Evolutionary conservation across 2,888 invertebrate species (phyloP).

Genomic region (Ophion costatus): DNA sequence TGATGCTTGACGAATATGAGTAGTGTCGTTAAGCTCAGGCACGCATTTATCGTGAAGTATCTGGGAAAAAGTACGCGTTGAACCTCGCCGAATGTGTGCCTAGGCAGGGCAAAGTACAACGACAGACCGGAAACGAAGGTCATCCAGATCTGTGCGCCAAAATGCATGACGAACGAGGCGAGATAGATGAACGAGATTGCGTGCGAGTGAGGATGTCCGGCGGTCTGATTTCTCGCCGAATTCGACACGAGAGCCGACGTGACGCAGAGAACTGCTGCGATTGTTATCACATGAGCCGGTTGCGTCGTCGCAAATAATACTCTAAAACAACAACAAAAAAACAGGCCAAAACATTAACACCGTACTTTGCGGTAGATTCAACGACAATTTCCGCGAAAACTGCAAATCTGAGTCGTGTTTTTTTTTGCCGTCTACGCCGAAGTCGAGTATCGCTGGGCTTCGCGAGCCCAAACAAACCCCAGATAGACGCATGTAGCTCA

Average conservation of each 20-base stretch:
- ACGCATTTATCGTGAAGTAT: conserved; percentile 92
- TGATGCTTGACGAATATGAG: conserved; percentile 89
- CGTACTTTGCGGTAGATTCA: not conserved
- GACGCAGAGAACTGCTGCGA: conserved; percentile 86
- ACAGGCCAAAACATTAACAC: not conserved
- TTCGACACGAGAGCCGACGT: conserved; percentile 77
- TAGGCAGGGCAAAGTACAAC: conserved; percentile 92
- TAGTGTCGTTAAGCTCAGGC: conserved; percentile 89
- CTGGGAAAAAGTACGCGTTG: conserved; percentile 94
- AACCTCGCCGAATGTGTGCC: conserved; percentile 94
- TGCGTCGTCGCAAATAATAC: conserved; percentile 90
- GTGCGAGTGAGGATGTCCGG: conserved; percentile 80
- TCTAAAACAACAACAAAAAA: conserved; percentile 84
- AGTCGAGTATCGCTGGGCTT: no score
- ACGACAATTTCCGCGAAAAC: not conserved
- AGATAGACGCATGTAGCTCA: no score
- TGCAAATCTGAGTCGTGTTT: no score
- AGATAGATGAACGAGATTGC: conserved; percentile 88
- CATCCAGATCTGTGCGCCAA: conserved; percentile 97
- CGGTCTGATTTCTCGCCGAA: conserved; percentile 72
- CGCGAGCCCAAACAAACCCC: no score
- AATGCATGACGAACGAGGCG: conserved; percentile 91
- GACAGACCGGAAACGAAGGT: conserved; percentile 95
- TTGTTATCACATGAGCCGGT: conserved; percentile 91
- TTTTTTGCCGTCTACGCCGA: no score